Evolutionary conservation across 2,888 invertebrate species (phyloP).

Genomic region (Lepidochitona cinerea): DNA sequence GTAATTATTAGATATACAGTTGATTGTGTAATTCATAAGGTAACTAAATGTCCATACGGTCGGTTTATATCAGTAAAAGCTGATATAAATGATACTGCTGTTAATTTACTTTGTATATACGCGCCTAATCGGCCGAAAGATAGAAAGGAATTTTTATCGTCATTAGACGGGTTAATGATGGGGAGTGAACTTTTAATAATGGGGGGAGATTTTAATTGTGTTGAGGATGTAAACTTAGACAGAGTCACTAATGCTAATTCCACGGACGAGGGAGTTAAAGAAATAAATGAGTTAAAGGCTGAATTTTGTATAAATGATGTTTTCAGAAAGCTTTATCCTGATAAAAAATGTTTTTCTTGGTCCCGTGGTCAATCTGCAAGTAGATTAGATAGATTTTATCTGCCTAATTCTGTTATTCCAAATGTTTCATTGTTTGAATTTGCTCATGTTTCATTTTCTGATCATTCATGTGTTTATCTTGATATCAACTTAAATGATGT

Average conservation of each 20-base stretch:
- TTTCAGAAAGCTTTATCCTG: conserved; percentile 15
- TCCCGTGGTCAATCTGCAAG: background rate
- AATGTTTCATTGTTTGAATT: background rate
- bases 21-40: no score
- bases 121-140: background rate
- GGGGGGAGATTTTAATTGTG: conserved; percentile 27
- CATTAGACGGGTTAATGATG: background rate
- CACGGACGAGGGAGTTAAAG: conserved; percentile 6
- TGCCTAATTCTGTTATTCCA: background rate
- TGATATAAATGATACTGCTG: background rate
- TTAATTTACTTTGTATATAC: background rate
- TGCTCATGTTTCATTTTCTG: background rate
- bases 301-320: conserved; percentile 18
- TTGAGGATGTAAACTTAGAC: conserved; percentile 14
- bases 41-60: background rate
- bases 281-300: conserved; percentile 12
- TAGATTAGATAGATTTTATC: background rate
- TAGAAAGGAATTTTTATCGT: background rate
- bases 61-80: background rate
- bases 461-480: background rate
- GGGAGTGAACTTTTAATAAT: conserved; percentile 9
- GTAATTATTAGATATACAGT: background rate
- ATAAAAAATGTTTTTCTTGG: background rate
- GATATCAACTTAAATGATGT: background rate
- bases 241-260: conserved; percentile 20